phyloP scores from a whole-genome alignment of 2,113 vertebrate genomes.

The Apodemus sylvaticus region DNA sequence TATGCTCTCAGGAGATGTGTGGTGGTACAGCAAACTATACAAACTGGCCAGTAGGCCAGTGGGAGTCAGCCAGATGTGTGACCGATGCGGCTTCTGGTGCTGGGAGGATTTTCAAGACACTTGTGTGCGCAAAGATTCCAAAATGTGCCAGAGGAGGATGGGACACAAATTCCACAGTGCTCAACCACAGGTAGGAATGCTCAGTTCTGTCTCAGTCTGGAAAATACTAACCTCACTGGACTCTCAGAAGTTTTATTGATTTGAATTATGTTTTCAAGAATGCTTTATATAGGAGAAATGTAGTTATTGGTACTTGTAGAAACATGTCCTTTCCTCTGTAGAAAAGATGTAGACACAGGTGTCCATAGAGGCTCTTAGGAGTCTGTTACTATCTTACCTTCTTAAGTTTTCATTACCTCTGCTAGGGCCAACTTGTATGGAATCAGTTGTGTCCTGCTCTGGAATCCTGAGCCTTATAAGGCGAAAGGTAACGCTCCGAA shows the following conservation, averaged over 20 bases:
- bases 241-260: background rate
- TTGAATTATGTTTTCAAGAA: background rate
- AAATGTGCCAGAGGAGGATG: slow-evolving; percentile 56
- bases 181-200: slow-evolving; percentile 82
- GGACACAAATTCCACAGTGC: slow-evolving; percentile 15
- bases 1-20: slow-evolving; percentile 81
- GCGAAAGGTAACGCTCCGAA: background rate
- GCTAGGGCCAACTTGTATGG: background rate
- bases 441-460: background rate
- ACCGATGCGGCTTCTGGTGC: background rate
- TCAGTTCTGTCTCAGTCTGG: slow-evolving; percentile 53
- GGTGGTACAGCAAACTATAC: slow-evolving; percentile 81
- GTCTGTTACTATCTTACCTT: background rate
- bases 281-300: background rate
- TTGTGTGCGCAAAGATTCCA: slow-evolving; percentile 66
- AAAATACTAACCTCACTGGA: background rate
- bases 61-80: slow-evolving; percentile 52
- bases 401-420: background rate
- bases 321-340: background rate
- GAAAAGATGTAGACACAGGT: background rate
- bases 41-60: slow-evolving; percentile 47
- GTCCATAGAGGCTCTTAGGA: background rate
- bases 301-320: background rate
- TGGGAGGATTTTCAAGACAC: slow-evolving; percentile 66
- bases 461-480: background rate